phyloP scores from a whole-genome alignment of 2,113 vertebrate species.

The Electrona antarctica region DNA sequence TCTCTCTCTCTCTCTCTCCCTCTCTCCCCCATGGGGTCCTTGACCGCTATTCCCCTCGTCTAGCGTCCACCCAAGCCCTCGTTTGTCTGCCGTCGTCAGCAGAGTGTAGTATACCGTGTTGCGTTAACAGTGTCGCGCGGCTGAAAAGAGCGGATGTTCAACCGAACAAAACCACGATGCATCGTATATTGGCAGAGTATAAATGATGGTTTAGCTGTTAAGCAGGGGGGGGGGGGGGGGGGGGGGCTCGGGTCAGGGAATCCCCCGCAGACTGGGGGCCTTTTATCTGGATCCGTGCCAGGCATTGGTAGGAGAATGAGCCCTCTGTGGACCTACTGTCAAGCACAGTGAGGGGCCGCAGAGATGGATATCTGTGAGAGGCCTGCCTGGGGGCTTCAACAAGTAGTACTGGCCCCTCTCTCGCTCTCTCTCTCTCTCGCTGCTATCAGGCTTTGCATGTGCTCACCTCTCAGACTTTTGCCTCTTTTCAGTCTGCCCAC shows the following conservation, averaged over 20 bases:
- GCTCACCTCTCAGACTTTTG: background rate
- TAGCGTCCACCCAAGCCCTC: conserved; percentile 27
- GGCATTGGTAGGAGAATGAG: conserved; percentile 35
- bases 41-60: conserved; percentile 35
- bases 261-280: conserved; percentile 48
- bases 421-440: conserved; percentile 36
- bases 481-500: too few relatives aligned
- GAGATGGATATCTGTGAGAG: conserved; percentile 65
- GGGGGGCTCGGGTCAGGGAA: conserved; percentile 53
- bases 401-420: conserved; percentile 25
- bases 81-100: conserved; percentile 25
- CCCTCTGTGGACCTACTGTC: conserved; percentile 64
- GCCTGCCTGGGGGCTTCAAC: conserved; percentile 32
- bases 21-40: conserved; percentile 22
- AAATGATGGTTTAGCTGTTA: conserved; percentile 24
- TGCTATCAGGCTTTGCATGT: conserved; percentile 34
- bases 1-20: conserved; percentile 41
- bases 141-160: too few relatives aligned
- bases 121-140: too few relatives aligned
- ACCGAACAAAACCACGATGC: too few relatives aligned
- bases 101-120: too few relatives aligned
- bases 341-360: conserved; percentile 48
- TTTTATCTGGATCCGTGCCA: conserved; percentile 60
- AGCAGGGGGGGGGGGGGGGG: conserved; percentile 55
- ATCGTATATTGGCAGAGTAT: too few relatives aligned